Evolutionary conservation across 2,888 invertebrate species (phyloP).

Genomic region (Syrphus vitripennis): DNA sequence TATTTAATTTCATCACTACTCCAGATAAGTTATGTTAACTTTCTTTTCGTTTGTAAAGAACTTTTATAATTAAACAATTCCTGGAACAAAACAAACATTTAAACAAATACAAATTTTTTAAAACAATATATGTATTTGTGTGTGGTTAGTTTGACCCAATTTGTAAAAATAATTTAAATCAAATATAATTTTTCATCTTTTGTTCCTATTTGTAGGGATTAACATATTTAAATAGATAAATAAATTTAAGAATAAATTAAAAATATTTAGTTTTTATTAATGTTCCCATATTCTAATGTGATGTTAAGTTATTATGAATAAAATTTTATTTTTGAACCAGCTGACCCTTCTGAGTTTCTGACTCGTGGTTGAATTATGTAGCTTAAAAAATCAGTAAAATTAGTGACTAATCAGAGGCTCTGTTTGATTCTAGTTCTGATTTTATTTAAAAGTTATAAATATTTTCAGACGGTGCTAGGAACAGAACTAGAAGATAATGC

Average conservation of each 20-base stretch:
- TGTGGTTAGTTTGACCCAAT: background rate
- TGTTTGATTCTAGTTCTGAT: no score
- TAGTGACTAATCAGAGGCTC: no score
- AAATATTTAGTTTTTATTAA: background rate
- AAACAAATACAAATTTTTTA: background rate
- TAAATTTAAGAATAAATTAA: background rate
- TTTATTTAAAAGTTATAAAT: no score
- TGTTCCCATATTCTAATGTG: background rate
- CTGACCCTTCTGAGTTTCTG: background rate
- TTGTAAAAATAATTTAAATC: background rate
- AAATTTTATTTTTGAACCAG: background rate
- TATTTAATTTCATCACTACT: background rate
- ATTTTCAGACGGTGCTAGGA: no score
- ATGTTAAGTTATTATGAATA: background rate
- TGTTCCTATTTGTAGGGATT: background rate
- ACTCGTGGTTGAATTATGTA: no score
- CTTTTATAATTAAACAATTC: background rate
- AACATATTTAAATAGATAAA: background rate
- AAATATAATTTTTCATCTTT: background rate
- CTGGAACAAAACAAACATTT: background rate
- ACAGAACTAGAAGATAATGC: no score
- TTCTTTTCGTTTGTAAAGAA: background rate
- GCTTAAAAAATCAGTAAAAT: no score
- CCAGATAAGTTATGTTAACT: background rate
- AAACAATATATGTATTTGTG: background rate